Conservation (phyloP, 2,888 invertebrate species). For the Napeogenes sylphis region DNA sequence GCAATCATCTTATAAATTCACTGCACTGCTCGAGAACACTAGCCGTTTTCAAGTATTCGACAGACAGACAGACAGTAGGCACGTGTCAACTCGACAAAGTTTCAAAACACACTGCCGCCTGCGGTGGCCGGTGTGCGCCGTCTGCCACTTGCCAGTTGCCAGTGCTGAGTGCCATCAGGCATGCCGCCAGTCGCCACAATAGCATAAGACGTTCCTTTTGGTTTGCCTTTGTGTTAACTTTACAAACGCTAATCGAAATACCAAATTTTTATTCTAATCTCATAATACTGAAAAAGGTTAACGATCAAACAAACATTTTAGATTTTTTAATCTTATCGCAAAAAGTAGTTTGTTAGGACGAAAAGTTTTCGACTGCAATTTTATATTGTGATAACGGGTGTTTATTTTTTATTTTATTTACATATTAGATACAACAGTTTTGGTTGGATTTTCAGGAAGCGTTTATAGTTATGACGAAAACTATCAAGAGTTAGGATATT, state of each 20-base stretch:
- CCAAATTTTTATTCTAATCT: slow-evolving; percentile 5
- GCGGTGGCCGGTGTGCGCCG: no score
- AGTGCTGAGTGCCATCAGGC: not conserved
- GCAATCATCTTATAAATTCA: slow-evolving; percentile 46
- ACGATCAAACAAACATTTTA: slow-evolving; percentile 1
- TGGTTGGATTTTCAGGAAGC: no score
- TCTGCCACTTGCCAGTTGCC: not conserved
- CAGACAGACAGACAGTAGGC: not conserved
- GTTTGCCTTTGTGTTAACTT: slow-evolving; percentile 18
- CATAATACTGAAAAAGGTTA: slow-evolving; percentile 1
- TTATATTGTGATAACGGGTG: slow-evolving; percentile 13
- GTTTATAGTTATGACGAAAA: no score
- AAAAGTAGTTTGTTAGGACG: not conserved
- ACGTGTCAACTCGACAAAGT: slow-evolving; percentile 15
- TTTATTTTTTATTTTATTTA: not conserved
- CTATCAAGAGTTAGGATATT: no score
- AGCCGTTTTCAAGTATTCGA: slow-evolving; percentile 11
- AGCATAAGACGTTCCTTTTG: not conserved
- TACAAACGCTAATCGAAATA: slow-evolving; percentile 9
- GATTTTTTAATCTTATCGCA: not conserved
- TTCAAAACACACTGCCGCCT: slow-evolving; percentile 19
- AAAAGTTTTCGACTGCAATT: slow-evolving; percentile 10
- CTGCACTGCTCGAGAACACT: slow-evolving; percentile 35
- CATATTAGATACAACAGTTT: not conserved
- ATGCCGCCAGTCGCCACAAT: no score